A percentile compares a stretch with the other conserved stretches of the same genome.
phyloP scores from a whole-genome alignment of 2,888 invertebrate genomes.

The Micropterix aruncella region DNA sequence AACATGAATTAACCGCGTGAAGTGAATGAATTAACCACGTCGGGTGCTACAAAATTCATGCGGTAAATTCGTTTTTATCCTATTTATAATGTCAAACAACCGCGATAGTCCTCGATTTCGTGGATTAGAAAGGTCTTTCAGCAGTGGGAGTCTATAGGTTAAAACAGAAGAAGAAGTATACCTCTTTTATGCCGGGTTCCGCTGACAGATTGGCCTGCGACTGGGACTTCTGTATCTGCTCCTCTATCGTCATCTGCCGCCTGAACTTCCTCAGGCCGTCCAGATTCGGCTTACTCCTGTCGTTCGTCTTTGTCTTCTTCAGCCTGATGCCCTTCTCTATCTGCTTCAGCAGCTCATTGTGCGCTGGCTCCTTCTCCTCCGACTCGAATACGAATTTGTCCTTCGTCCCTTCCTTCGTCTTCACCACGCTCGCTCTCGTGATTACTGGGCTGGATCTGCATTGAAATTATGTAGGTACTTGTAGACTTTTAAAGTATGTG shows the following conservation, averaged over 20 bases:
- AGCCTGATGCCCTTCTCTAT: constrained; percentile 66
- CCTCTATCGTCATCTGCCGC: constrained; percentile 80
- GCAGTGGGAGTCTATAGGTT: too few relatives aligned
- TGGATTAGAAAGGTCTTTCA: constrained; percentile 26
- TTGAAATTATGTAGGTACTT: too few relatives aligned
- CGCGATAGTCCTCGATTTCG: too few relatives aligned
- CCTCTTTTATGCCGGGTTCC: too few relatives aligned
- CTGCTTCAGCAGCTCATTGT: constrained; percentile 67
- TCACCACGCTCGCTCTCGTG: constrained; percentile 42
- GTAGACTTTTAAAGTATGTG: too few relatives aligned
- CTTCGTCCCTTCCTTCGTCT: constrained; percentile 60
- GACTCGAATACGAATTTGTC: constrained; percentile 79
- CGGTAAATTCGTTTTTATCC: too few relatives aligned
- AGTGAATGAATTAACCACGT: constrained; percentile 15
- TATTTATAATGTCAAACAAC: too few relatives aligned
- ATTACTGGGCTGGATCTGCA: constrained; percentile 47
- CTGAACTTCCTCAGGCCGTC: constrained; percentile 77
- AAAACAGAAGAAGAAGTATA: constrained; percentile 2
- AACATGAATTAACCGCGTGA: too few relatives aligned
- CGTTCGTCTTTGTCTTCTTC: constrained; percentile 66
- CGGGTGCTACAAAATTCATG: too few relatives aligned
- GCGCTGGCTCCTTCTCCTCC: constrained; percentile 68
- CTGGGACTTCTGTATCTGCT: constrained; percentile 73
- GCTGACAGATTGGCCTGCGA: constrained; percentile 48
- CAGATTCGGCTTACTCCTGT: constrained; percentile 72